Evolutionary conservation across 2,888 invertebrate species (phyloP).

Genomic region (Coelopa pilipes): DNA sequence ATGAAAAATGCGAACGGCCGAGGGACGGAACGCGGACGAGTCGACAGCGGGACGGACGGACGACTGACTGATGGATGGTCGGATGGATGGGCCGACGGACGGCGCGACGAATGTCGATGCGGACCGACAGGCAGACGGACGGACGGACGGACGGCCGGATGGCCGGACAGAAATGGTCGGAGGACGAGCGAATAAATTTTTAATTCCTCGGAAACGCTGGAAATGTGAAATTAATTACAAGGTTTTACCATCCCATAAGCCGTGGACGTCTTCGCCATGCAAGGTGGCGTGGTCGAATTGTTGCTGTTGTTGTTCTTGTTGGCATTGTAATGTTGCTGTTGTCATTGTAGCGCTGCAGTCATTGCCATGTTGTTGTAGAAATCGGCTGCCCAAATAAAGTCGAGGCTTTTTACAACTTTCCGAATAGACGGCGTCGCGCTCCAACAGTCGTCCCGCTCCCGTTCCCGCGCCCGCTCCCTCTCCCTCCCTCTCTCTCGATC

Average conservation of each 20-base stretch:
- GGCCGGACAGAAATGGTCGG: not conserved
- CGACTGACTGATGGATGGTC: constrained; percentile 20
- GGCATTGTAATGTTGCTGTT: not conserved
- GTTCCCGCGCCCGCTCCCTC: no score
- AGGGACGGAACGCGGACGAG: not conserved
- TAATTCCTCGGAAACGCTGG: not conserved
- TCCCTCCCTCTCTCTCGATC: no score
- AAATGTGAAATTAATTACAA: constrained; percentile 3
- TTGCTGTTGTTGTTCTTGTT: not conserved
- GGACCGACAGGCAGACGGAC: not conserved
- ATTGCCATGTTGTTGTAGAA: no score
- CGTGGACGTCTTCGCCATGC: no score
- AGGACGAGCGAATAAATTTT: not conserved
- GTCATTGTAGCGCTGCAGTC: no score
- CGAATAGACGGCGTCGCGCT: no score
- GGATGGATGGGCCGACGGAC: not conserved
- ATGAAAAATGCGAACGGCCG: not conserved
- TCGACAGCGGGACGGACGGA: not conserved
- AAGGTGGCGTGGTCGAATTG: not conserved
- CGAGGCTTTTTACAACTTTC: no score
- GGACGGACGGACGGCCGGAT: not conserved
- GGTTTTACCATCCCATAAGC: not conserved
- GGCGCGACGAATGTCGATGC: not conserved
- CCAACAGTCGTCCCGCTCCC: no score
- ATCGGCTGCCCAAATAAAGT: no score